Evolutionary conservation across 2,113 vertebrate species (phyloP).

Genomic region (Hipposideros armiger): DNA sequence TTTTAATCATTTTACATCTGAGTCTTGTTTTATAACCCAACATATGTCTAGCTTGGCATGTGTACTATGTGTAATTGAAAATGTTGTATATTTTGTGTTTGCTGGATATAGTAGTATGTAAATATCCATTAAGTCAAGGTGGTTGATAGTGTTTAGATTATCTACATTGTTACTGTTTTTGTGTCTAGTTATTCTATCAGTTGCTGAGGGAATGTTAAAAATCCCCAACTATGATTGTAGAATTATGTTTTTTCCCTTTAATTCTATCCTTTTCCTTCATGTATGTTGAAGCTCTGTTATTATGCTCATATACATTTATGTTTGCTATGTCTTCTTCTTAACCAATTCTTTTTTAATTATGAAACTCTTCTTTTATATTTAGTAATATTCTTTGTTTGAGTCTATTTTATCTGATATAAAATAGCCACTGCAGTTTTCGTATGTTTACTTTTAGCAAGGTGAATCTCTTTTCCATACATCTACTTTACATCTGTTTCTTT

Average conservation of each 20-base stretch:
- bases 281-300: neutral
- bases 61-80: neutral
- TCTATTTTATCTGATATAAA: neutral
- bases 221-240: neutral
- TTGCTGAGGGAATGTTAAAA: slow-evolving; percentile 1
- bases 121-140: neutral
- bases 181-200: neutral
- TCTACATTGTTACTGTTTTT: neutral
- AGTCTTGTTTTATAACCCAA: neutral
- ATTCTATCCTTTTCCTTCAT: neutral
- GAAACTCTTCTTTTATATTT: neutral
- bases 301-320: neutral
- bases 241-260: neutral
- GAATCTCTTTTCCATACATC: neutral
- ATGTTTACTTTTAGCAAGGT: neutral
- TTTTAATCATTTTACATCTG: neutral
- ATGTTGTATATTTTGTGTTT: neutral
- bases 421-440: neutral
- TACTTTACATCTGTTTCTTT: neutral
- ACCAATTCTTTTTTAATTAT: neutral
- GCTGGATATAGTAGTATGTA: neutral
- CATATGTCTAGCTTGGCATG: neutral
- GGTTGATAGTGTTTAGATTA: neutral
- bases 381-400: neutral
- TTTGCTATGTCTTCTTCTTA: neutral